These are phyloP conservation scores for Scrobipalpa costella DNA, from an alignment of 2,888 invertebrate genomes.

Conservation along the genomic window DNA sequence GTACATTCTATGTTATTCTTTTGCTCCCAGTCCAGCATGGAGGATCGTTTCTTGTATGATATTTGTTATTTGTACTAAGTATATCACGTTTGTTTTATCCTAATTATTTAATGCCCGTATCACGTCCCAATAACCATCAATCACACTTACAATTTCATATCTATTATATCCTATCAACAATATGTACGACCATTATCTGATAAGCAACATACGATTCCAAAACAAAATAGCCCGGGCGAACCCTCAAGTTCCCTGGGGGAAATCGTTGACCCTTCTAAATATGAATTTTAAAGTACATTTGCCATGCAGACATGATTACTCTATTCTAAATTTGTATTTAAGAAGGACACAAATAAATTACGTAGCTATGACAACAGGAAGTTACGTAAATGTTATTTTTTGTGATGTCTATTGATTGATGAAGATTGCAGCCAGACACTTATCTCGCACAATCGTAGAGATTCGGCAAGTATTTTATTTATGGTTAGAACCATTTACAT, in stretches of 20 bases:
- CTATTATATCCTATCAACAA: neutral
- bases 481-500: too few species aligned
- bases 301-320: constrained; percentile 58
- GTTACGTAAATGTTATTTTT: neutral
- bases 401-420: neutral
- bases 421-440: too few species aligned
- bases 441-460: too few species aligned
- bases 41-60: too few species aligned
- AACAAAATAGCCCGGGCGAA: neutral
- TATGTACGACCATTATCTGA: neutral
- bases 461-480: too few species aligned
- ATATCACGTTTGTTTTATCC: too few species aligned
- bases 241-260: neutral
- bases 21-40: too few species aligned
- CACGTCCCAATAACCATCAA: neutral
- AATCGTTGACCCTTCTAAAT: constrained; percentile 30
- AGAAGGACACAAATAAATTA: constrained; percentile 42
- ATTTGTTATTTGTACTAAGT: too few species aligned
- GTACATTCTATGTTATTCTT: too few species aligned
- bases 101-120: neutral
- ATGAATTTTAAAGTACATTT: constrained; percentile 53
- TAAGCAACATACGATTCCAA: constrained; percentile 2
- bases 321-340: constrained; percentile 58
- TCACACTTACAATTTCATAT: neutral
- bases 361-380: neutral